Percentiles rank a stretch among this genome's conserved stretches.
Evolutionary conservation across 2,888 invertebrate genomes (phyloP).

Genomic region (Resseliella maxima): DNA sequence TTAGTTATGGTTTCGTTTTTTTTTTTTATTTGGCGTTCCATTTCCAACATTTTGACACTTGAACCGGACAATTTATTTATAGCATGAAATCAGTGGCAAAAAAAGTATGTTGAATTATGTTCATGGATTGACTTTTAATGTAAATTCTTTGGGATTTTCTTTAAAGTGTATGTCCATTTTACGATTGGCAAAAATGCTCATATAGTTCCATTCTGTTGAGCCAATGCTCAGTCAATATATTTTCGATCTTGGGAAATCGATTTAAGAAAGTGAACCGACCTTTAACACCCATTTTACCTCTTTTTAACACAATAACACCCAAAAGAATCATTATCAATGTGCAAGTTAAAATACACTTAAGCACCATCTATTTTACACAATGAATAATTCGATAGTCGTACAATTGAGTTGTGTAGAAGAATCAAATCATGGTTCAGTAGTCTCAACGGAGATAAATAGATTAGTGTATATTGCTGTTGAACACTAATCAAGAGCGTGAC

Average conservation of each 20-base stretch:
- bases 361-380: background rate
- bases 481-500: conserved; percentile 17
- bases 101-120: background rate
- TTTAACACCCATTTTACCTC: background rate
- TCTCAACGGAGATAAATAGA: background rate
- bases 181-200: background rate
- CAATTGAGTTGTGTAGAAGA: no score
- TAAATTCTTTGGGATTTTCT: background rate
- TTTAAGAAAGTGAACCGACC: background rate
- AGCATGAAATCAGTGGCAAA: background rate
- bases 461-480: background rate
- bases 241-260: background rate
- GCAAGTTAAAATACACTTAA: background rate
- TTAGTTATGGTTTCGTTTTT: background rate
- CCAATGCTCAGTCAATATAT: background rate
- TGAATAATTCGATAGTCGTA: background rate
- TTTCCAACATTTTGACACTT: background rate
- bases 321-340: background rate
- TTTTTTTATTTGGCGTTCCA: background rate
- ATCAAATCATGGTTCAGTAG: background rate
- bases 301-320: background rate
- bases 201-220: background rate
- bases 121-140: background rate
- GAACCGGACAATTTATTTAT: background rate
- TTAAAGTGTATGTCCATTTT: background rate